Evolutionary conservation across 2,888 invertebrate genomes (phyloP), one percentile per base, ranked within the genome.

Genomic region (Pammene aurita): DNA sequence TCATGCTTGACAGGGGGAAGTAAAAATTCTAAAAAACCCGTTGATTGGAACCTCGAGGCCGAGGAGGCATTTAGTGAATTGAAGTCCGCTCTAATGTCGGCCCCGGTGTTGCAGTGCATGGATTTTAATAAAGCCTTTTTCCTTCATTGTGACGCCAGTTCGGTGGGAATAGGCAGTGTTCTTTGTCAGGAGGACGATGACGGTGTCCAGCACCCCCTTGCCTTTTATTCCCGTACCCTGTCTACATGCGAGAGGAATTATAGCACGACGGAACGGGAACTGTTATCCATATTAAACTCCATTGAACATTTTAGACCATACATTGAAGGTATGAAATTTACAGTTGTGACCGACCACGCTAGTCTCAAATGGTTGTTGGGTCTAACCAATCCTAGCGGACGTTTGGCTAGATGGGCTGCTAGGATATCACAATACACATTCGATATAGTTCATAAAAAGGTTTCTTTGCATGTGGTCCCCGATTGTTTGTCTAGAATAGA

Each of bases 1-100:
- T 74, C 75, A 41, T 69, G 70, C 46, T 46, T 77, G 11, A 77
- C 76, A 0, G 73, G 74, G 7, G 66, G 63, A 9, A 65, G 71
- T 11, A 72, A 73, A 42, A 71, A 26, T 26, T 26, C 26, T 4
- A 26, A 26, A 4, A 26, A 26, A 4, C 26, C 4, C 26, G 26
- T 26, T 1, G 26, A 26, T 26, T 26, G 26, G 26, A 26, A 26
- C 26, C 26, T 4, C 26, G 26, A 26, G 26, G 26, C 26, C 4
- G 26, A 26, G 26, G 26, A 26, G 26, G 26, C 26, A 4, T 26
- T 26, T 26, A 26, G 26, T 26, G 4, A 26, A 1, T 57, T 66
- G 41, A 66, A 66, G 41, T 7, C 10, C 11, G 46, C 65, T 10
- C 14, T 63, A 11, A 63, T 41, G 9, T 34, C 63, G 2, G 63